Evolutionary conservation across 1,140 invertebrate species (phyloP).

Genomic region (Leptinotarsa undecemlineata): DNA sequence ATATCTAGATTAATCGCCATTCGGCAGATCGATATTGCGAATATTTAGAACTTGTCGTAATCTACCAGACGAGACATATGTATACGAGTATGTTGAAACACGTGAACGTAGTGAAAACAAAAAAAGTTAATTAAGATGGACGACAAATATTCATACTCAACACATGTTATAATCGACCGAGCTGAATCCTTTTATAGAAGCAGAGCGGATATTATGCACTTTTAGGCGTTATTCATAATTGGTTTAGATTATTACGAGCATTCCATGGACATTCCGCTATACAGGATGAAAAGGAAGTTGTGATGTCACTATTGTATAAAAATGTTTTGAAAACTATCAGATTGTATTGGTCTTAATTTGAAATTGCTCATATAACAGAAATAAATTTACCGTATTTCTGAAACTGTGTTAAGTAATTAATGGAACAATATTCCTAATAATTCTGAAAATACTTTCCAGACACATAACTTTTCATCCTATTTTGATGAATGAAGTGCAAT

Average conservation of each 20-base stretch:
- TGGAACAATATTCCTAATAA: no score
- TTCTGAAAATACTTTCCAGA: no score
- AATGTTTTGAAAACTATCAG: no score
- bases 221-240: not conserved
- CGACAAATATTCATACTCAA: not conserved
- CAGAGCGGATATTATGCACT: not conserved
- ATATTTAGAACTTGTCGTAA: no score
- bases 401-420: no score
- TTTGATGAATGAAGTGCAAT: no score
- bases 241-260: not conserved
- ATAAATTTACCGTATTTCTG: no score
- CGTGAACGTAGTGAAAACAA: conserved; percentile 1
- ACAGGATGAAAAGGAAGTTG: not conserved
- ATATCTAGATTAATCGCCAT: no score
- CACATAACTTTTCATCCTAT: no score
- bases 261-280: not conserved
- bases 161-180: not conserved
- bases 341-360: no score
- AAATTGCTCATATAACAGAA: no score
- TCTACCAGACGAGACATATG: not conserved
- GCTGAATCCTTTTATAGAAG: not conserved
- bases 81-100: not conserved
- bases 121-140: not conserved
- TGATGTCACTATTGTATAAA: not conserved
- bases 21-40: no score